Base-by-base conservation (phyloP, 2,888 invertebrate genomes). In the Coelogynopora nodosa region DNA sequence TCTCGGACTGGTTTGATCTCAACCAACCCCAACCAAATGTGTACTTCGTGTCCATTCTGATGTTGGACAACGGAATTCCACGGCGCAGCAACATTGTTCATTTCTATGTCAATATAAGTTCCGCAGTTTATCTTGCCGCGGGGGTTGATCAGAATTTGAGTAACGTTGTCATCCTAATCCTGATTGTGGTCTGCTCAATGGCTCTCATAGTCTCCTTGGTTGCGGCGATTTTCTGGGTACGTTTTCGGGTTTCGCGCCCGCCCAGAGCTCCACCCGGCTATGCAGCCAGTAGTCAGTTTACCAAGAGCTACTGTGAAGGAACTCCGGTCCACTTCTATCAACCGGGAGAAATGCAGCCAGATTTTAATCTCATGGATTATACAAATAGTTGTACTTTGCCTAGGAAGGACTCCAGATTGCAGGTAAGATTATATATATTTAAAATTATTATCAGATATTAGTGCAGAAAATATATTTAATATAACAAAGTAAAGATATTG, bases 171-270 rank as follows among this genome's bases (percentile, higher is more conserved):
- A 82, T 85, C 18, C 67, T 85, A 5, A 85, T 85, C 13, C 30
- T 85, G 2, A 85, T 85, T n/a, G 67, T 85, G 49, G 85, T 85
- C 13, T 85, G 85, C 29, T 13, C 67, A 74, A 23, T 85, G 81
- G 85, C 85, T 2, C 67, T 85, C 13, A 82, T 85, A 27, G 28
- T 85, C 23, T 83, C 80, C 2, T n/a, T 85, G 27, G 49, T 82
- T 84, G 85, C 85, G 10, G 85, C 85, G 23, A 82, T 85, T 5
- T 85, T 85, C 67, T 85, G 85, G 85, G 85, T 85, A 18, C 67
- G 85, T 0, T 85, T 85, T 84, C 85, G 85, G n/a, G 83, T 85
- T 10, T 2, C 23, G 5, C 74, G 74, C 18, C 74, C 74, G 2
- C 23, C 23, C 18, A 10, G 74, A 26, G 5, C 74, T 13, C 10